Conservation (phyloP, 2,888 invertebrate genomes). For the Temnothorax rugatulus region DNA sequence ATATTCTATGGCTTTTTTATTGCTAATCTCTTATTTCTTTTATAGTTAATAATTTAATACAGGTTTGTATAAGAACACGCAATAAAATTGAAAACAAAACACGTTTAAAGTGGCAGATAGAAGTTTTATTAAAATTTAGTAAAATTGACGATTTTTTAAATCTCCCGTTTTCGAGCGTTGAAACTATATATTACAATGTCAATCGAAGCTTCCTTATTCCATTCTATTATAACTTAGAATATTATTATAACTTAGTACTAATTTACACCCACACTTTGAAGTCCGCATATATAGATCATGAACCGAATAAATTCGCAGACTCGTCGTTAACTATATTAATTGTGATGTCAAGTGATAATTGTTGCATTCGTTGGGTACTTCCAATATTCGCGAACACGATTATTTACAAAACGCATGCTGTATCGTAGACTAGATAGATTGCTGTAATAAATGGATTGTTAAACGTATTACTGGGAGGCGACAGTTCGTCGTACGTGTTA, state of each 20-base stretch:
- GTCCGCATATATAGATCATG: neutral
- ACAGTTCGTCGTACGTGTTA: neutral
- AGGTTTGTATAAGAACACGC: neutral
- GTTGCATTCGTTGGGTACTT: neutral
- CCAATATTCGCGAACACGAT: conserved; percentile 25
- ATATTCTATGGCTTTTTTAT: neutral
- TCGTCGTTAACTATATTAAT: neutral
- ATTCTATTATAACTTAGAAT: conserved; percentile 1
- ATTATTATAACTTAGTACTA: neutral
- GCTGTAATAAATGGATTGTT: conserved; percentile 21
- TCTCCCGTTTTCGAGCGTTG: neutral
- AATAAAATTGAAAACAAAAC: neutral
- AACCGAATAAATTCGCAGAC: neutral
- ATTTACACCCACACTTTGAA: neutral
- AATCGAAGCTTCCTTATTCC: conserved; percentile 3
- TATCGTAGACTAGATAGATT: conserved; percentile 47
- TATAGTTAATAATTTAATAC: neutral
- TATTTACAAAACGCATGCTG: conserved; percentile 46
- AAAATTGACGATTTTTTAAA: conserved; percentile 3
- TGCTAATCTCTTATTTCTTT: neutral
- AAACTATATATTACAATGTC: conserved; percentile 22
- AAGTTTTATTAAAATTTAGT: conserved; percentile 1
- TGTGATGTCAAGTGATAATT: neutral
- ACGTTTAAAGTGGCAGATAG: neutral
- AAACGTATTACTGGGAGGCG: neutral